A percentile compares a stretch with the other conserved stretches of the same genome.
phyloP scores from a whole-genome alignment of 2,888 invertebrate genomes.

The Thymelicus lineola region DNA sequence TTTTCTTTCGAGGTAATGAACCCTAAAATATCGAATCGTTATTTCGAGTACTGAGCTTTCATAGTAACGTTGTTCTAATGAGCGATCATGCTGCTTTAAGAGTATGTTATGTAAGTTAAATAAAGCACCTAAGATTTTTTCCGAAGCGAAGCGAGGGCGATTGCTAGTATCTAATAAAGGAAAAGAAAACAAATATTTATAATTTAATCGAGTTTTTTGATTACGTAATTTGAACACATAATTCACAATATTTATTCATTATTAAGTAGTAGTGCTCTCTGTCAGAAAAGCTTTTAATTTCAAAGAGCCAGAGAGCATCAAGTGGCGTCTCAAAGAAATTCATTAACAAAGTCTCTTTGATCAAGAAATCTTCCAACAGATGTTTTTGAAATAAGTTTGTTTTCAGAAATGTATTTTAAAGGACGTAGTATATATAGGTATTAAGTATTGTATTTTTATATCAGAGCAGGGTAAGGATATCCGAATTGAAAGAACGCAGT shows the following conservation, averaged over 20 bases:
- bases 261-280: constrained; percentile 5
- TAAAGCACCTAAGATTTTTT: too few relatives aligned
- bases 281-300: constrained; percentile 33
- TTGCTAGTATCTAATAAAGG: too few relatives aligned
- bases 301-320: constrained; percentile 23
- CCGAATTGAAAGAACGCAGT: background rate
- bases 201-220: background rate
- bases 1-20: too few relatives aligned
- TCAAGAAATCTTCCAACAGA: constrained; percentile 23
- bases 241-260: constrained; percentile 13
- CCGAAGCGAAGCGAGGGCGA: too few relatives aligned
- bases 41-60: too few relatives aligned
- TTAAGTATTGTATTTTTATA: constrained; percentile 1
- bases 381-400: constrained; percentile 11
- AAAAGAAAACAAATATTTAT: background rate
- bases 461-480: background rate
- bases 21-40: too few relatives aligned
- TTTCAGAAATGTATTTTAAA: background rate
- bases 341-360: constrained; percentile 30
- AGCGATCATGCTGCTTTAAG: too few relatives aligned
- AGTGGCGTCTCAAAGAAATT: constrained; percentile 35
- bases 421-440: background rate
- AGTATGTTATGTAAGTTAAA: too few relatives aligned
- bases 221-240: constrained; percentile 4
- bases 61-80: too few relatives aligned